These are phyloP conservation scores for Stichodactyla helianthus DNA, from an alignment of 64 coral and sea anemone species.

Conservation along the genomic window DNA sequence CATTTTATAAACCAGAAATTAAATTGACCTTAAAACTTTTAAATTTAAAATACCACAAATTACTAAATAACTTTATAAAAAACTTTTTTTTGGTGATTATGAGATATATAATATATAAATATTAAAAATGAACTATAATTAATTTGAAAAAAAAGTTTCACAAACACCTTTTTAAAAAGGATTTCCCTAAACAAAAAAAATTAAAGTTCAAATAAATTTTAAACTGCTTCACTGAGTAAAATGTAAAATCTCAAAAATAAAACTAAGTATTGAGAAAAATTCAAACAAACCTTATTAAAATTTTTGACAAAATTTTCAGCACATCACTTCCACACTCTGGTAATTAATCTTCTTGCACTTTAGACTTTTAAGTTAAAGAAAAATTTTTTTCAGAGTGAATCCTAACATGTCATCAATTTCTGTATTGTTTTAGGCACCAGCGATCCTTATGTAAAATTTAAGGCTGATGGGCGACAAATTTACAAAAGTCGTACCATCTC, in stretches of 20 bases:
- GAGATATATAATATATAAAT: neutral
- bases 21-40: neutral
- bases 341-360: neutral
- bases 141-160: neutral
- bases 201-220: neutral
- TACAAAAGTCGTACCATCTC: conserved; percentile 96
- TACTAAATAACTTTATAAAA: no score
- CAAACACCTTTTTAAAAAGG: neutral
- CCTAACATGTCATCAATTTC: neutral
- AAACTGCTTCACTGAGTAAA: neutral
- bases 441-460: conserved; percentile 99
- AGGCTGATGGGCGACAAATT: conserved; percentile 96
- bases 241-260: neutral
- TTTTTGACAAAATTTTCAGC: neutral
- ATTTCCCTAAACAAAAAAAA: neutral
- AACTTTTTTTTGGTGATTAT: no score
- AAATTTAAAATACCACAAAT: neutral
- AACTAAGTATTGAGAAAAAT: neutral
- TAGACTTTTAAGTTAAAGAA: neutral
- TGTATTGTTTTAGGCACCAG: conserved; percentile 78
- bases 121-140: neutral
- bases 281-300: neutral
- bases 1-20: neutral
- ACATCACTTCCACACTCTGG: neutral
- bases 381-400: neutral